These are phyloP conservation scores for Probosciger aterrimus DNA, from an alignment of 2,113 vertebrate species.

Conservation along the genomic window DNA sequence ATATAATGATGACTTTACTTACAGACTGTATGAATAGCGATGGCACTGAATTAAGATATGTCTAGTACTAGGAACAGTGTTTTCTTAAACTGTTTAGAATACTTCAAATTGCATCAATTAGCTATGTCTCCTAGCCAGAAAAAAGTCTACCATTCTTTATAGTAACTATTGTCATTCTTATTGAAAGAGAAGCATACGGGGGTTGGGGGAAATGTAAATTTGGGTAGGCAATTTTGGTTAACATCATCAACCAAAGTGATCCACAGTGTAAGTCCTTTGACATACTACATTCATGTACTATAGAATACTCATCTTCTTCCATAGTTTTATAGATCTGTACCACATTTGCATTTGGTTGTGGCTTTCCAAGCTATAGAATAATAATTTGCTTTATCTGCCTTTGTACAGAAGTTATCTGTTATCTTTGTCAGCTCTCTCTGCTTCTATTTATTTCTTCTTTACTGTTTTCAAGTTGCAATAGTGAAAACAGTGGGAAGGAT, in stretches of 20 bases:
- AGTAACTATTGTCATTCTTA: background rate
- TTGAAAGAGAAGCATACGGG: background rate
- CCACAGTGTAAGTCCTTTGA: background rate
- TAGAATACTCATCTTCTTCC: background rate
- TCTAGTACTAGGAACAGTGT: background rate
- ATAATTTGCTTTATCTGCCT: background rate
- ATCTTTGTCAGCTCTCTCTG: background rate
- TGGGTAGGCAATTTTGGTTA: background rate
- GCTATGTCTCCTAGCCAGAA: background rate
- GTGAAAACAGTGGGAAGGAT: background rate
- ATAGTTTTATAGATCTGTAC: background rate
- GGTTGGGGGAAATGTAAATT: background rate
- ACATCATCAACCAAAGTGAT: rapidly evolving
- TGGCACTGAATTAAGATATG: background rate
- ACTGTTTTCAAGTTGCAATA: background rate
- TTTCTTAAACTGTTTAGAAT: background rate
- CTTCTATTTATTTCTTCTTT: background rate
- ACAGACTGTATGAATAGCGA: background rate
- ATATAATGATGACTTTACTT: background rate
- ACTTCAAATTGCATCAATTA: background rate
- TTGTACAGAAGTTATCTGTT: background rate
- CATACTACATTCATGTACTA: background rate
- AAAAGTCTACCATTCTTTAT: background rate
- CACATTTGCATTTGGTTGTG: background rate
- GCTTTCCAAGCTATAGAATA: background rate